Evolutionary conservation across 2,888 invertebrate genomes (phyloP).

Genomic region (Aporophyla nigra): DNA sequence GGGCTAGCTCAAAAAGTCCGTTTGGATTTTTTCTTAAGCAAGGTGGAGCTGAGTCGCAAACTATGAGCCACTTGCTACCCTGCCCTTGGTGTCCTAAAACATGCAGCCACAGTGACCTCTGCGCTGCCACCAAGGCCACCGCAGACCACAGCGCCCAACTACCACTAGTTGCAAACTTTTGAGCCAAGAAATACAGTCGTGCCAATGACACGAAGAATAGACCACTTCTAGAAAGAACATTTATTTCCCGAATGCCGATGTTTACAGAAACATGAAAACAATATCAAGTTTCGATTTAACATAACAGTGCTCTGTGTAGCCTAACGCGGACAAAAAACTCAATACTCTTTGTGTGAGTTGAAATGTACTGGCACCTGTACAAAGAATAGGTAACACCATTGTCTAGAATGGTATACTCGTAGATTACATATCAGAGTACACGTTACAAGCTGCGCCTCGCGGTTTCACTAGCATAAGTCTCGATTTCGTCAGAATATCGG

Average conservation of each 20-base stretch:
- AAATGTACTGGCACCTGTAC: too few relatives aligned
- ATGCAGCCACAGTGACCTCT: background rate
- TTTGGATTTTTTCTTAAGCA: background rate
- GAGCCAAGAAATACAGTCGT: background rate
- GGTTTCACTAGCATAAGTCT: too few relatives aligned
- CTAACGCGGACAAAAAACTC: constrained; percentile 9
- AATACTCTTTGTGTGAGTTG: background rate
- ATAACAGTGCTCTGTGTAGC: constrained; percentile 27
- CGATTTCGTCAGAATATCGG: too few relatives aligned
- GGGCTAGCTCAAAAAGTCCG: too few relatives aligned
- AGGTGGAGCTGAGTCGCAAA: background rate
- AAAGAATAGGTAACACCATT: too few relatives aligned
- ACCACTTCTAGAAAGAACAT: constrained; percentile 8
- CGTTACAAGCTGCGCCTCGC: too few relatives aligned
- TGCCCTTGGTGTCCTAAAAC: background rate
- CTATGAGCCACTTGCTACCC: background rate
- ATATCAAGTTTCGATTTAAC: constrained; percentile 35
- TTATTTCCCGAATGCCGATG: background rate
- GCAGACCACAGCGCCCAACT: too few relatives aligned
- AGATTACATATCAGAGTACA: too few relatives aligned
- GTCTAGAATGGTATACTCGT: too few relatives aligned
- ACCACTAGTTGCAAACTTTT: background rate
- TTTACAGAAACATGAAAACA: constrained; percentile 21
- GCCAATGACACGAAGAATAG: background rate
- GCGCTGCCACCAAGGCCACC: background rate